These are phyloP conservation scores for Busseola fusca DNA, from an alignment of 2,888 invertebrate species.

Conservation along the genomic window DNA sequence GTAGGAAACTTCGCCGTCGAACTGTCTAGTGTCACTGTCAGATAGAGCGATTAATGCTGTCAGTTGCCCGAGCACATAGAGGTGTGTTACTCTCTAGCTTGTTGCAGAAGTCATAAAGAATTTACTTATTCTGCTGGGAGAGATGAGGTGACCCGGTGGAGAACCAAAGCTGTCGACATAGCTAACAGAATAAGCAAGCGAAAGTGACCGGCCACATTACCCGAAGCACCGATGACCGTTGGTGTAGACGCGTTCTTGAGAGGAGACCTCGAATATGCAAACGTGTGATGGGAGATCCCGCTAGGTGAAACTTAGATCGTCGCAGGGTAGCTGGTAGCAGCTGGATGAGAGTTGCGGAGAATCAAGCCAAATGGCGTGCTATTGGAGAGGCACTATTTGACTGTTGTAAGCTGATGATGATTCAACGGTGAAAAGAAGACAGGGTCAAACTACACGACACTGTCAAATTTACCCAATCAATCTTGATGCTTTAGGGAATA, in stretches of 20 bases:
- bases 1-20: constrained; percentile 37
- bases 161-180: neutral
- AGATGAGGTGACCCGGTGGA: neutral
- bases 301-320: neutral
- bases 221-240: too few relatives aligned
- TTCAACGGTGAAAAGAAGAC: neutral
- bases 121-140: neutral
- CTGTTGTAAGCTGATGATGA: neutral
- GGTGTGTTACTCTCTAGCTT: neutral
- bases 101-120: neutral
- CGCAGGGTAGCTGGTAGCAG: neutral
- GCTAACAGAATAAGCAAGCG: neutral
- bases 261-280: neutral
- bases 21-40: constrained; percentile 32
- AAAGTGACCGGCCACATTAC: neutral
- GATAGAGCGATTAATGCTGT: constrained; percentile 28
- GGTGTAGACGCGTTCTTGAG: too few relatives aligned
- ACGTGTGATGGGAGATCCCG: neutral
- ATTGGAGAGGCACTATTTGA: neutral
- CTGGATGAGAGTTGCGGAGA: neutral
- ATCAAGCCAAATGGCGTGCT: neutral
- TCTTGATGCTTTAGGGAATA: too few relatives aligned
- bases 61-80: neutral
- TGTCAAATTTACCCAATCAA: too few relatives aligned
- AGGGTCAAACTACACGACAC: neutral